These are phyloP conservation scores for Tinea pellionella DNA, from an alignment of 2,888 invertebrate genomes.

Conservation along the genomic window DNA sequence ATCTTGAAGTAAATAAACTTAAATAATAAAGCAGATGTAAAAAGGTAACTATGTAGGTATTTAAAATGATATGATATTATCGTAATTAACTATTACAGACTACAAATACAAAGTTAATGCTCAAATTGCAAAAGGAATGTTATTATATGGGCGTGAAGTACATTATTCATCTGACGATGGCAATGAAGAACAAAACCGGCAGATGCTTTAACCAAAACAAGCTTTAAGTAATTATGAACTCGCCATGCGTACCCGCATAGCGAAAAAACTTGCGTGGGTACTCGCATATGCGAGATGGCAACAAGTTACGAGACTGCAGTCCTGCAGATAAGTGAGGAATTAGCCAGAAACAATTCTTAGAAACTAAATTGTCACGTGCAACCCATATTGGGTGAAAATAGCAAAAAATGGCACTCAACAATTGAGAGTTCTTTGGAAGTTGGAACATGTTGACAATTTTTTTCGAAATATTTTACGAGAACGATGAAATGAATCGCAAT, in stretches of 20 bases:
- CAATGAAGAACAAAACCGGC: background rate
- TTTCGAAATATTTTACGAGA: background rate
- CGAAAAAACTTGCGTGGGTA: constrained; percentile 9
- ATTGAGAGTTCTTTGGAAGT: background rate
- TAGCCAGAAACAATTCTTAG: constrained; percentile 4
- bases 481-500: background rate
- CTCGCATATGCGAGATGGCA: background rate
- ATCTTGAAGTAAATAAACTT: too few relatives aligned
- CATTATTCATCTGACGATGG: background rate
- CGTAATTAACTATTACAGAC: background rate
- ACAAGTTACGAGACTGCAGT: background rate
- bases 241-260: constrained; percentile 4
- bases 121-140: background rate
- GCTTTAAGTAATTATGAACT: background rate
- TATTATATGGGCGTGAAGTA: constrained; percentile 8
- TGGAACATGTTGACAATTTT: background rate
- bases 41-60: background rate
- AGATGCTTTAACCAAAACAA: constrained; percentile 1
- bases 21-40: too few relatives aligned
- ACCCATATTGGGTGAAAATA: background rate
- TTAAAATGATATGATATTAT: background rate
- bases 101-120: background rate
- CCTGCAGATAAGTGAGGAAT: background rate
- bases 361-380: constrained; percentile 2
- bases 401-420: background rate